Conservation (phyloP, 2,113 vertebrate genomes). For the Ceuthmochares aereus region DNA sequence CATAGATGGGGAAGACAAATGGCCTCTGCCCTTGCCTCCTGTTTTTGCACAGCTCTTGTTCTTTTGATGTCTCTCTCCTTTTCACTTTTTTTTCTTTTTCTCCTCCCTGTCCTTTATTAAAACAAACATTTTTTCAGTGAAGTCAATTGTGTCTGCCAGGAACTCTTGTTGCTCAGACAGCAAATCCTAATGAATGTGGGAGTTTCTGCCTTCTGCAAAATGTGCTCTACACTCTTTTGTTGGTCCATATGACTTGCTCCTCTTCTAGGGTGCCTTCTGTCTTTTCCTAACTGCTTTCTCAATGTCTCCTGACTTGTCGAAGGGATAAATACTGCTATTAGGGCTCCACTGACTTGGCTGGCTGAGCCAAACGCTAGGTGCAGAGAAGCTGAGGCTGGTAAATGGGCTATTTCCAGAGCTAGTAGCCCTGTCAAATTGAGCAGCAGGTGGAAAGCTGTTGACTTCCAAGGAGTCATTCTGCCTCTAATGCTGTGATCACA, state of each 20-base stretch:
- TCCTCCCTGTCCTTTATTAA: background rate
- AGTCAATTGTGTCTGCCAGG: background rate
- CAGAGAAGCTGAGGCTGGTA: background rate
- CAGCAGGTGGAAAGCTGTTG: conserved; percentile 2
- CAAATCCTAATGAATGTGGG: background rate
- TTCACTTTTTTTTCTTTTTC: background rate
- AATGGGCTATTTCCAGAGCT: conserved; percentile 5
- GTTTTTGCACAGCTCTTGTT: background rate
- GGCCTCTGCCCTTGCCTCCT: background rate
- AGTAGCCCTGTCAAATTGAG: background rate
- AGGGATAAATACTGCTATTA: conserved; percentile 1
- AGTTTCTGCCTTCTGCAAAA: background rate
- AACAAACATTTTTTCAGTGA: background rate
- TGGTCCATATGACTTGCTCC: background rate
- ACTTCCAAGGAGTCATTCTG: background rate
- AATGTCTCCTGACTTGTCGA: background rate
- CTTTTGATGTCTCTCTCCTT: background rate
- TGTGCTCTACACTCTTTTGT: background rate
- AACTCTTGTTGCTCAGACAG: background rate
- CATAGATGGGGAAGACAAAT: background rate
- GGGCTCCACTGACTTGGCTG: background rate
- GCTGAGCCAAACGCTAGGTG: background rate
- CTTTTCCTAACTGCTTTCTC: background rate
- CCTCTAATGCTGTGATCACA: background rate
- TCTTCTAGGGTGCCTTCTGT: background rate